Evolutionary conservation across 2,113 vertebrate genomes (phyloP).

Genomic region (Oreotrochilus melanogaster): DNA sequence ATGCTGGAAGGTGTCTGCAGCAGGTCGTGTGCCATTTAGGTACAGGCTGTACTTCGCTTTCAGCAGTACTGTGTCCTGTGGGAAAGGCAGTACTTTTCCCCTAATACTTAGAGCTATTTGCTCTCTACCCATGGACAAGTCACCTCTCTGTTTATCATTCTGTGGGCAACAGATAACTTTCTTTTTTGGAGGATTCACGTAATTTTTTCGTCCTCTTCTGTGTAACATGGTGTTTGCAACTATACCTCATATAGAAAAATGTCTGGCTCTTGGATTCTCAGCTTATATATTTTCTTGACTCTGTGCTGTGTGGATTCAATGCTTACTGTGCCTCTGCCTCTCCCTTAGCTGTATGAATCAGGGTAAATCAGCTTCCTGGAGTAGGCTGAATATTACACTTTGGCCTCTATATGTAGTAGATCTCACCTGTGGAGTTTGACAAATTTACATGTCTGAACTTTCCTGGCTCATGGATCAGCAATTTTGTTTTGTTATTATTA

Average conservation of each 20-base stretch:
- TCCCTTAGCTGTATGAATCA: not conserved
- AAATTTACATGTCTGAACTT: not conserved
- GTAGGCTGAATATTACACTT: not conserved
- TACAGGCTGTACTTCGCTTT: not conserved
- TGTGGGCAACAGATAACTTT: not conserved
- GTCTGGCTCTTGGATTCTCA: not conserved
- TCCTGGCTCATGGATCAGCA: not conserved
- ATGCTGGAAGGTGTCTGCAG: not conserved
- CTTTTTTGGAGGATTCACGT: not conserved
- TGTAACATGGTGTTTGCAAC: not conserved
- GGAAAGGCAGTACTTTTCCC: not conserved
- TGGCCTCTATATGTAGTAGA: not conserved
- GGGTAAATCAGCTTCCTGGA: not conserved
- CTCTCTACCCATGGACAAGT: fast-evolving
- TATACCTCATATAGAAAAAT: not conserved
- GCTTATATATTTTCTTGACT: not conserved
- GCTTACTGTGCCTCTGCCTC: not conserved
- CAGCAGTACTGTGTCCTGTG: not conserved
- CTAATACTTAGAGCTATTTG: not conserved
- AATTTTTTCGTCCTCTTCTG: not conserved
- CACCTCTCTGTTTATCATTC: not conserved
- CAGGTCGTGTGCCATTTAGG: not conserved
- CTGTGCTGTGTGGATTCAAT: not conserved
- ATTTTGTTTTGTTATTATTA: not conserved
- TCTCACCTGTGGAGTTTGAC: not conserved